Percentiles rank a stretch among this genome's conserved stretches.
Conservation (phyloP, 2,888 invertebrate genomes). For the Dinocampus coccinellae region DNA sequence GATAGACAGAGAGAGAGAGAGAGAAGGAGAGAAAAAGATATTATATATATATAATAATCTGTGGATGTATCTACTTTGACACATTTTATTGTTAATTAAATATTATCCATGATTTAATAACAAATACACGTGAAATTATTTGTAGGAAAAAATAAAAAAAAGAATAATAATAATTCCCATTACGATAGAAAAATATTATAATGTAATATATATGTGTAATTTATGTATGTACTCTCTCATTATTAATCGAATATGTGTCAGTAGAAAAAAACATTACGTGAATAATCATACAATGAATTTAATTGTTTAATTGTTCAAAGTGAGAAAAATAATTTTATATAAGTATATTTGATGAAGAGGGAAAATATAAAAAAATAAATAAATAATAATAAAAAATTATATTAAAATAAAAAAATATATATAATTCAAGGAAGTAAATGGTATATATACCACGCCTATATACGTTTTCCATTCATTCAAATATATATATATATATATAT, state of each 20-base stretch:
- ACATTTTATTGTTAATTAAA: constrained; percentile 62
- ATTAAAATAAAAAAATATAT: too few relatives aligned
- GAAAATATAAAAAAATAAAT: background rate
- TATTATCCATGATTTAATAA: constrained; percentile 42
- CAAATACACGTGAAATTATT: background rate
- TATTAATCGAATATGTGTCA: too few relatives aligned
- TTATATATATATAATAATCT: background rate
- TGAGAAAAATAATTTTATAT: background rate
- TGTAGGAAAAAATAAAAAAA: too few relatives aligned
- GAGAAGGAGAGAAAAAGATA: background rate
- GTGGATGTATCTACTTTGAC: constrained; percentile 30
- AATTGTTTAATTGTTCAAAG: constrained; percentile 8
- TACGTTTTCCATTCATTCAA: constrained; percentile 11
- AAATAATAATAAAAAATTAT: background rate
- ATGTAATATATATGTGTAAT: too few relatives aligned
- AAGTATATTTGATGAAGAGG: background rate
- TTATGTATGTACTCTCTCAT: too few relatives aligned
- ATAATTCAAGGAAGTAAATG: constrained; percentile 26
- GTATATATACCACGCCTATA: constrained; percentile 42
- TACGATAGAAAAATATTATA: background rate
- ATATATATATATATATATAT: background rate
- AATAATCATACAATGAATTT: background rate
- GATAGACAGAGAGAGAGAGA: background rate
- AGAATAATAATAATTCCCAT: background rate
- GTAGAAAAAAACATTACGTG: background rate